Percentiles rank a stretch among this genome's conserved stretches.
These are phyloP conservation scores for Stenolophus ochropezus DNA, from an alignment of 2,888 invertebrate genomes.

Conservation along the genomic window DNA sequence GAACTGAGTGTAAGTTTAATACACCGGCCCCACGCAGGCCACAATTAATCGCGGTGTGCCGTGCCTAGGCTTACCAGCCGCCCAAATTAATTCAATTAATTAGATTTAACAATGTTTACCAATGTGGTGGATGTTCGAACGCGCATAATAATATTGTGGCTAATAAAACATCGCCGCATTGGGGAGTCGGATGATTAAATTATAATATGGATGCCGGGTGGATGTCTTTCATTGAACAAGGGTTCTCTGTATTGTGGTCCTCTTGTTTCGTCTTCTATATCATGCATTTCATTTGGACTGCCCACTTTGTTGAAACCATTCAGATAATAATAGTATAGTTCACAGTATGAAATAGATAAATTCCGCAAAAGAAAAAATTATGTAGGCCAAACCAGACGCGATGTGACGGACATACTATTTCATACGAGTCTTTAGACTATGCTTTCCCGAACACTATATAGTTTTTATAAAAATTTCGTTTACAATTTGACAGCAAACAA, in stretches of 20 bases:
- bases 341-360: too few species aligned
- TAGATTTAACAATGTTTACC: constrained; percentile 48
- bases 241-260: neutral
- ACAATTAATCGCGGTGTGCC: constrained; percentile 15
- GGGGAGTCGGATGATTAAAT: neutral
- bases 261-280: too few species aligned
- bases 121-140: constrained; percentile 37
- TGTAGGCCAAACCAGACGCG: too few species aligned
- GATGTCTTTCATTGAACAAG: neutral
- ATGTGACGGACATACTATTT: too few species aligned
- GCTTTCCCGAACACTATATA: too few species aligned
- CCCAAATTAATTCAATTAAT: constrained; percentile 41
- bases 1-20: constrained; percentile 30
- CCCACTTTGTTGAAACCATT: too few species aligned
- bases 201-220: constrained; percentile 5
- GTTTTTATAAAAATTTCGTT: too few species aligned
- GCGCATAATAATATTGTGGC: constrained; percentile 30
- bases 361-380: too few species aligned
- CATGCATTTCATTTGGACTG: too few species aligned
- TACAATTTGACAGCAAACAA: too few species aligned
- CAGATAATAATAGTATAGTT: too few species aligned
- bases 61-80: neutral
- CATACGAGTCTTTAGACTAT: too few species aligned
- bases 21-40: neutral
- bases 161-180: constrained; percentile 13